Evolutionary conservation across 2,888 invertebrate species (phyloP), one percentile per base, ranked within the genome.

Genomic region (Bombylius major): DNA sequence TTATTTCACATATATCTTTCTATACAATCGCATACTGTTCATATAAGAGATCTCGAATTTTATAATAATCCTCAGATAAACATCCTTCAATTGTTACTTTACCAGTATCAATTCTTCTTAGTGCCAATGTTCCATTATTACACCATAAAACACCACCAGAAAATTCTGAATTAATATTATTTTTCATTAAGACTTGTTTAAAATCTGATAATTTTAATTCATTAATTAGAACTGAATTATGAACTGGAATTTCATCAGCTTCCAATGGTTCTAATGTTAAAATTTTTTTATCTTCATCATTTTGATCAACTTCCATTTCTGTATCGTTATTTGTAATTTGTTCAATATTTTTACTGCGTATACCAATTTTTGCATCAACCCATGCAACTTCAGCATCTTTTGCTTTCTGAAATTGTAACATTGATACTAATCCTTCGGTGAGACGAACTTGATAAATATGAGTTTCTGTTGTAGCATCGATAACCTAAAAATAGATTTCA

Each of bases 401-500:
- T 50, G 84, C 85, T 66, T 84, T 84, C 59, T 90, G 86, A 77
- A 97, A 94, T 60, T 84, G 80, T 56, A 98, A 73, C 9, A 89
- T 86, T 1, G 91, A 89, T 61, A 97, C 89, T 58, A 97, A 76
- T 5, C 91, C 87, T 74, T 97, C 97, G 4, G 93, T 93, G 48
- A 97, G 77, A 54, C 91, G 86, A 59, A 96, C 93, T 80, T 98
- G 98, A 73, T 95, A 98, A 65, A 99, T 99, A 67, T 97, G 93
- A 0, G 94, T 93, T 74, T 99, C 98, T 0, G 95, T 95, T 0
- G 99, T 98, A 0, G 93, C 97, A 71, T 99, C 98, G 5, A 99
- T 82, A 9, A 71, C 67, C 62, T 65, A 45, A 34, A 33, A 53
- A 52, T 47, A 53, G 36, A 11, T 42, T 48, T 33, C 23, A 9